Percentiles rank a stretch among this genome's conserved stretches.
These are phyloP conservation scores for Vulpes vulpes DNA, from an alignment of 2,113 vertebrate species.

Conservation along the genomic window DNA sequence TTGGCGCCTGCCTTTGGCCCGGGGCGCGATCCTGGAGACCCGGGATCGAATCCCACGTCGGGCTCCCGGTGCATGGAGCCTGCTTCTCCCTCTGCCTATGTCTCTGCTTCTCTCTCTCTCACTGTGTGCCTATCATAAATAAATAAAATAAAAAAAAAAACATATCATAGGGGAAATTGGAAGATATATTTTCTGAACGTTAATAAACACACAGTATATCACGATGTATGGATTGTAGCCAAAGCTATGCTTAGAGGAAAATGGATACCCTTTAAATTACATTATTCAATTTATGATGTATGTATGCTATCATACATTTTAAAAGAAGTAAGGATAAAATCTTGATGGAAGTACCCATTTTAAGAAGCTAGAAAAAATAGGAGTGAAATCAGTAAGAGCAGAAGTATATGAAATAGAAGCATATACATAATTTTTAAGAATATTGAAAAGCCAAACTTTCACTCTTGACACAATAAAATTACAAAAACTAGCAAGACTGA, in stretches of 20 bases:
- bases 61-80: too few relatives aligned
- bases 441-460: background rate
- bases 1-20: too few relatives aligned
- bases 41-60: too few relatives aligned
- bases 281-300: background rate
- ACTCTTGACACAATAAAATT: background rate
- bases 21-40: too few relatives aligned
- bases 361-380: background rate
- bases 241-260: constrained; percentile 30
- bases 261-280: background rate
- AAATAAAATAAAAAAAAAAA: too few relatives aligned
- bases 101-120: too few relatives aligned
- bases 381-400: background rate
- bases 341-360: background rate
- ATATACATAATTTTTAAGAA: background rate
- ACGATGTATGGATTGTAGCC: background rate
- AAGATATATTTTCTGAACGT: background rate
- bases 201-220: background rate
- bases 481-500: background rate
- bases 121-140: too few relatives aligned
- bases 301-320: background rate
- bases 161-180: background rate
- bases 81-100: too few relatives aligned
- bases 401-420: background rate
- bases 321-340: background rate